Evolutionary conservation across 1,140 invertebrate species (phyloP), one percentile per base, ranked within the genome.

Genomic region (Drosophila orosa): DNA sequence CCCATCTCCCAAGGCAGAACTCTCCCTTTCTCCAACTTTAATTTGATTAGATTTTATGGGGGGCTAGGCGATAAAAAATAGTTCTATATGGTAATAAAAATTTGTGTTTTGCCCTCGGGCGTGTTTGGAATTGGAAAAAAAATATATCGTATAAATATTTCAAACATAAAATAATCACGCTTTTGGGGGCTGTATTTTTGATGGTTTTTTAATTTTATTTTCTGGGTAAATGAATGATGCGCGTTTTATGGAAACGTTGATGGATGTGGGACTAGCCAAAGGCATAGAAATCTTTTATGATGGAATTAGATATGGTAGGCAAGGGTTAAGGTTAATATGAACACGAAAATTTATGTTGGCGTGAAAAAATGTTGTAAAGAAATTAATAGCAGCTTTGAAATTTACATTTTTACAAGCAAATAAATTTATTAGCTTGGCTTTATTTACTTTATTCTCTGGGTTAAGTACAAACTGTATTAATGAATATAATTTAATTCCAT

Each of bases 21-120:
- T 71, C 65, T 71, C 66, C 66, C 66, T 39, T 57, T 47, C 31
- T 48, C 22, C 42, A 22, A 15, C 50, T 29, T 66, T 72, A 58
- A 72, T 58, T 72, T 71, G 42, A 72, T 74, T 74, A 52, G 59
- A 62, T 74, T 74, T 59, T 35, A 75, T 57, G 54, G 52, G 52
- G 17, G 60, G 54, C 29, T 35, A 6, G 58, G 56, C 79, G 79
- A 82, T 78, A 79, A 86, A 86, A 80, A 77, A 80, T 86, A 82
- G 82, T 86, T 86, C 78, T 86, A 86, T 86, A 86, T 87, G 82
- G 74, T 86, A 86, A 86, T 86, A 87, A 86, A 86, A 87, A 72
- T 37, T 31, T 58, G 22, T 75, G 50, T 62, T 54, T 40, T 45
- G 48, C 56, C 61, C 40, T 33, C 45, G 27, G 63, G 63, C 33